A percentile compares a stretch with the other conserved stretches of the same genome.
Conservation (phyloP, 2,888 invertebrate genomes). For the Hemaris fuciformis region DNA sequence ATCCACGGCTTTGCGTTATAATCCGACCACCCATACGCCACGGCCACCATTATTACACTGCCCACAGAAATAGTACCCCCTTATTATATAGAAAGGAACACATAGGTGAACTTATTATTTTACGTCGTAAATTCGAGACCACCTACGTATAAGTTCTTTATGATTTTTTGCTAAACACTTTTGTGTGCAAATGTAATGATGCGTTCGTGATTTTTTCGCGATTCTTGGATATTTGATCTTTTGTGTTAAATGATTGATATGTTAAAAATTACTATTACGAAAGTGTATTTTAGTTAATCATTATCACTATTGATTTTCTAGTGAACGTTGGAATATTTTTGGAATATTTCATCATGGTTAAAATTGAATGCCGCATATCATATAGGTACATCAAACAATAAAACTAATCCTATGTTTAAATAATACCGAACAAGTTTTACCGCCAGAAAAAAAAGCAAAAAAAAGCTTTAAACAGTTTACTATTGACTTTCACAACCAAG, state of each 20-base stretch:
- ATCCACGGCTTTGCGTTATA: constrained; percentile 69
- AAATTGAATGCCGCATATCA: no score
- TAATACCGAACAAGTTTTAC: no score
- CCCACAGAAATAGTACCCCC: constrained; percentile 68
- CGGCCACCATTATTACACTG: constrained; percentile 63
- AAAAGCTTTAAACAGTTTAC: no score
- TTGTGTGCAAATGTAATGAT: constrained; percentile 70
- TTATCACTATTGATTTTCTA: background rate
- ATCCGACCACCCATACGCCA: constrained; percentile 74
- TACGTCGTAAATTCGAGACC: constrained; percentile 71
- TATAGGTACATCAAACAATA: no score
- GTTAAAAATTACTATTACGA: background rate
- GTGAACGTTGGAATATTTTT: no score
- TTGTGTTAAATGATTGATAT: constrained; percentile 24
- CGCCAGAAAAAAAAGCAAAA: no score
- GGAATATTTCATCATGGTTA: no score
- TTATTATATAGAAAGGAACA: constrained; percentile 72
- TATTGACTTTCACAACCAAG: no score
- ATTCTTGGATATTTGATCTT: constrained; percentile 33
- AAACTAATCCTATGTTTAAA: no score
- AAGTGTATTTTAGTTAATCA: background rate
- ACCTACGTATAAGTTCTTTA: constrained; percentile 56
- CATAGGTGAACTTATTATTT: constrained; percentile 74
- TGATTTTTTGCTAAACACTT: constrained; percentile 52
- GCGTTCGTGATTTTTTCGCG: constrained; percentile 74